Conservation (phyloP, 2,888 invertebrate species). For the Aspidapion aeneum region DNA sequence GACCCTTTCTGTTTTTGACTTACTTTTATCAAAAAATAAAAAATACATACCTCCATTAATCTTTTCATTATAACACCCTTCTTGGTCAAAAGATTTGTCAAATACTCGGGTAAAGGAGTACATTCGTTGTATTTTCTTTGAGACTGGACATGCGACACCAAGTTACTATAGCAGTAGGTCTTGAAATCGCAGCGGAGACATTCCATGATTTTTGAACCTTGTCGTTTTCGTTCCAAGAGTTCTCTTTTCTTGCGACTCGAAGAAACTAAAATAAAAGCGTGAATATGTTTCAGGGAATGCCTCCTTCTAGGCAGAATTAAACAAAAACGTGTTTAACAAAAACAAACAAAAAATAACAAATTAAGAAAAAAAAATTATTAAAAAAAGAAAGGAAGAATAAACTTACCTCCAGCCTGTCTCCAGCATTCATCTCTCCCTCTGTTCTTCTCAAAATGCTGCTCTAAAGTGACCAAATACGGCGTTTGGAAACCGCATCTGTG, state of each 20-base stretch:
- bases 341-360: too few species aligned
- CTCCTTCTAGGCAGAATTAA: too few species aligned
- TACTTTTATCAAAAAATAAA: too few species aligned
- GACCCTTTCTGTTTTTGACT: too few species aligned
- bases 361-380: too few species aligned
- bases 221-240: not conserved
- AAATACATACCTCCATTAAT: too few species aligned
- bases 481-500: not conserved
- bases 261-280: not conserved
- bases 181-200: not conserved
- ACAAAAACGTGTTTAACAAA: too few species aligned
- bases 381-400: too few species aligned
- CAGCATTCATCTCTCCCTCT: not conserved
- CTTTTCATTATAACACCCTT: too few species aligned
- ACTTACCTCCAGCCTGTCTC: not conserved
- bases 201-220: not conserved
- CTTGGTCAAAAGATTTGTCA: too few species aligned
- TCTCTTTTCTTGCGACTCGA: not conserved
- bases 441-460: not conserved
- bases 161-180: not conserved
- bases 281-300: too few species aligned
- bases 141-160: not conserved
- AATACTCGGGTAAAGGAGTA: not conserved
- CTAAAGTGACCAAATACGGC: not conserved
- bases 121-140: not conserved